Base-by-base conservation (phyloP, 2,797 vertebrate genomes). In the Onychomys torridus region DNA sequence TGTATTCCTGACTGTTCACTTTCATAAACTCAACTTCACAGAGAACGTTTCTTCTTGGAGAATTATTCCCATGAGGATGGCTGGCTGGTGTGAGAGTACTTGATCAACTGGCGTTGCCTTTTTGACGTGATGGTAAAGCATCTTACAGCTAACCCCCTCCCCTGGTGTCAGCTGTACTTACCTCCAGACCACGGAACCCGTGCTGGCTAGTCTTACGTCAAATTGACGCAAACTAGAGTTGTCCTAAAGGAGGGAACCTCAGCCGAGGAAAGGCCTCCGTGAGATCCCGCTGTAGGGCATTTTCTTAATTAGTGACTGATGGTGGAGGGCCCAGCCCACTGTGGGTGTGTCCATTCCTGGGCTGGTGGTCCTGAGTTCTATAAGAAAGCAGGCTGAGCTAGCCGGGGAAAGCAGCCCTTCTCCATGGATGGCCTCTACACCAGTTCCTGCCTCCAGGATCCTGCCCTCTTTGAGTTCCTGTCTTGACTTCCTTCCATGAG, bases 1-100 rank as follows among this genome's bases (percentile, higher is more conserved):
- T 65, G 23, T 43, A 49, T 76, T 88, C 17, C 21, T 59, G 0
- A 29, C 65, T 94, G 89, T 65, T 57, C 52, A 32, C 81, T 32
- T 95, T 88, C 57, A 25, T 83, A 77, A 93, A 76, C 46, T 87
- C 75, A 95, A 34, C 89, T 29, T 46, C 52, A 76, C 23, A 34
- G 81, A 57, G 23, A 84, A 29, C 11, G 34, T 79, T 85, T 86
- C 40, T 84, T 77, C 82, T 65, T 32, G 43, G 89, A 92, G 59
- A 78, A 71, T 69, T 52, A 77, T 37, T 78, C 63, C 83, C 57
- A 6, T 32, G 73, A 61, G 34, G 55, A 55, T 55, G 57, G 65
- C 49, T 67, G 52, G 52, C 92, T 93, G 43, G 57, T 52, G 43
- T n/a, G 61, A 32, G 61, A 34, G 21, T 46, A 67, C 61, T 23